A percentile compares a stretch with the other conserved stretches of the same genome.
Conservation (phyloP, 1,140 invertebrate genomes). For the Panulirus ornatus region DNA sequence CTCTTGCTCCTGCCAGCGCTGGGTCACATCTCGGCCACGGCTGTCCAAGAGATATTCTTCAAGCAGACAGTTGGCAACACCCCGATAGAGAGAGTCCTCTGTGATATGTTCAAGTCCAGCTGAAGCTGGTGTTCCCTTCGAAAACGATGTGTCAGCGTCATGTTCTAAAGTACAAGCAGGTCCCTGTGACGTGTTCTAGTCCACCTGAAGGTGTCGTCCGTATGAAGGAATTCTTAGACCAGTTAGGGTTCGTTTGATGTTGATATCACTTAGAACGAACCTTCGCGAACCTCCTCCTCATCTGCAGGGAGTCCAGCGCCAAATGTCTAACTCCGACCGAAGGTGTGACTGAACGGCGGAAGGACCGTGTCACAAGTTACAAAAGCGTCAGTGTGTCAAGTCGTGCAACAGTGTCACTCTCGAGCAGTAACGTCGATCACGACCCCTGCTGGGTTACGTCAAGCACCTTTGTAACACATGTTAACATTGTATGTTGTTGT, state of each 20-base stretch:
- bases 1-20: conserved; percentile 84
- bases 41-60: conserved; percentile 85
- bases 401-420: too few relatives aligned
- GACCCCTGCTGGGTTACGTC: too few relatives aligned
- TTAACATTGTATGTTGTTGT: too few relatives aligned
- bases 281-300: not conserved
- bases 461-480: too few relatives aligned
- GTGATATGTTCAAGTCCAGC: conserved; percentile 81
- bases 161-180: not conserved
- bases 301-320: not conserved
- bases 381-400: too few relatives aligned
- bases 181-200: not conserved
- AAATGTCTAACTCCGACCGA: too few relatives aligned
- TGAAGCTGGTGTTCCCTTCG: conserved; percentile 8
- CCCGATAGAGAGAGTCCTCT: conserved; percentile 84
- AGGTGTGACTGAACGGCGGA: too few relatives aligned
- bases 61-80: conserved; percentile 85
- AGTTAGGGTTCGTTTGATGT: too few relatives aligned
- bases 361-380: too few relatives aligned
- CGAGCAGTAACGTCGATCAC: too few relatives aligned
- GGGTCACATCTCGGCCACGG: conserved; percentile 80
- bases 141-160: not conserved
- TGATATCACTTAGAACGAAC: not conserved
- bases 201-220: not conserved
- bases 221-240: too few relatives aligned